Evolutionary conservation across 1,140 invertebrate genomes (phyloP).

Genomic region (Drosophila sp.): DNA sequence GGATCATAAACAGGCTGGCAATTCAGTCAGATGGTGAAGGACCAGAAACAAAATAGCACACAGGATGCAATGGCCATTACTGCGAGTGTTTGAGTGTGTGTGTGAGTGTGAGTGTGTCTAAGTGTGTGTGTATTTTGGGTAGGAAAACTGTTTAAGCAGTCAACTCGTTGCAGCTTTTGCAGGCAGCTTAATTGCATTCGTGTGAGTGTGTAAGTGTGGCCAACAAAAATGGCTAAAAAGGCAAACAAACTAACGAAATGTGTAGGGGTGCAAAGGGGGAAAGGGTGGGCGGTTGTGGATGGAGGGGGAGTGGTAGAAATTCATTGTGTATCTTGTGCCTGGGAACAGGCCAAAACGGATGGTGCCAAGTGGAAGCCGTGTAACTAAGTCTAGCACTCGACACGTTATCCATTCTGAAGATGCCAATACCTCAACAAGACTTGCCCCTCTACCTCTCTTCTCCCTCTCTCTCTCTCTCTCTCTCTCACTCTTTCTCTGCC

Average conservation of each 20-base stretch:
- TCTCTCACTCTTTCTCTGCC: conserved; percentile 9
- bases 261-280: neutral
- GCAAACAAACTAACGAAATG: conserved; percentile 54
- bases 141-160: conserved; percentile 23
- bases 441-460: neutral
- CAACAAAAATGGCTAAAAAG: conserved; percentile 56
- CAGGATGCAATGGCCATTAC: conserved; percentile 8
- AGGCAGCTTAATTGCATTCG: conserved; percentile 67
- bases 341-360: conserved; percentile 17
- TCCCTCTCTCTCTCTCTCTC: neutral
- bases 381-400: conserved; percentile 44
- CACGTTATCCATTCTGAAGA: conserved; percentile 35
- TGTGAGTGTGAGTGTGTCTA: conserved; percentile 7
- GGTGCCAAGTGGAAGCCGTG: conserved; percentile 33
- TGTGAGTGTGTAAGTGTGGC: conserved; percentile 16
- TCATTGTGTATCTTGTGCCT: conserved; percentile 64
- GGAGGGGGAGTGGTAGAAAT: conserved; percentile 36
- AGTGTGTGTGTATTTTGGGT: conserved; percentile 10
- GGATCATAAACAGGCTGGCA: conserved; percentile 12
- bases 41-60: conserved; percentile 1
- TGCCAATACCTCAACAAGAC: conserved; percentile 44
- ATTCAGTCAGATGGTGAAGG: conserved; percentile 8
- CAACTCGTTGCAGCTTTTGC: conserved; percentile 13
- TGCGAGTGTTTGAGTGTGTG: conserved; percentile 19
- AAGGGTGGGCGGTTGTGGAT: no score